phyloP scores from a whole-genome alignment of 2,113 vertebrate genomes.

The Nettapus auritus region DNA sequence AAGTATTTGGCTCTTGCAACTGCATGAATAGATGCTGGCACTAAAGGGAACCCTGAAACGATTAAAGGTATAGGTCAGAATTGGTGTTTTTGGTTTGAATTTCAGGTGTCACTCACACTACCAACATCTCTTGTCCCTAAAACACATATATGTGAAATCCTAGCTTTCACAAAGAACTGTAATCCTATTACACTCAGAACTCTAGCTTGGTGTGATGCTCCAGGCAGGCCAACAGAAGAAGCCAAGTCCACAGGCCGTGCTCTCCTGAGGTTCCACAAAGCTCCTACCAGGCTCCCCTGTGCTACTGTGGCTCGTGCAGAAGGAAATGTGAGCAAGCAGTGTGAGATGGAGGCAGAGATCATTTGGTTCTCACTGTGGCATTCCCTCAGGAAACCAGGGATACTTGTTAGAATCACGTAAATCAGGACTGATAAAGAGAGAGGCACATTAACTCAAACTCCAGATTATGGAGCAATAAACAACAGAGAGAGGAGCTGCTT shows the following conservation, averaged over 20 bases:
- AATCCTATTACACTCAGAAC: neutral
- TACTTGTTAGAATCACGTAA: neutral
- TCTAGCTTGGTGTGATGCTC: neutral
- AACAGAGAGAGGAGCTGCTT: neutral
- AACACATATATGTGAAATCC: neutral
- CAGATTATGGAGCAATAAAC: neutral
- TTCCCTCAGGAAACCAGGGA: neutral
- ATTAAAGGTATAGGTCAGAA: conserved; percentile 20
- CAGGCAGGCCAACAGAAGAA: neutral
- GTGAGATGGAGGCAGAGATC: neutral
- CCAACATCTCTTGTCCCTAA: neutral
- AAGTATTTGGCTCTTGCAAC: conserved; percentile 91
- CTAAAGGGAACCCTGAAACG: conserved; percentile 89
- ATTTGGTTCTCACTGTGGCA: neutral
- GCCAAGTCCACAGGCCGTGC: neutral
- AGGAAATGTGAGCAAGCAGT: neutral
- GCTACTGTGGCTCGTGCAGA: neutral
- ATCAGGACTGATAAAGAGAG: neutral
- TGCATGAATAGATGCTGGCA: conserved; percentile 94
- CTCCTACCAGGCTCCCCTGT: neutral
- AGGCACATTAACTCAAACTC: neutral
- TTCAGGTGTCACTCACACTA: neutral
- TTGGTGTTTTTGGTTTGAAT: neutral
- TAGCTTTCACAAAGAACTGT: neutral
- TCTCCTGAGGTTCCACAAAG: neutral